Evolutionary conservation across 2,888 invertebrate species (phyloP).

Genomic region (Caprella mutica): DNA sequence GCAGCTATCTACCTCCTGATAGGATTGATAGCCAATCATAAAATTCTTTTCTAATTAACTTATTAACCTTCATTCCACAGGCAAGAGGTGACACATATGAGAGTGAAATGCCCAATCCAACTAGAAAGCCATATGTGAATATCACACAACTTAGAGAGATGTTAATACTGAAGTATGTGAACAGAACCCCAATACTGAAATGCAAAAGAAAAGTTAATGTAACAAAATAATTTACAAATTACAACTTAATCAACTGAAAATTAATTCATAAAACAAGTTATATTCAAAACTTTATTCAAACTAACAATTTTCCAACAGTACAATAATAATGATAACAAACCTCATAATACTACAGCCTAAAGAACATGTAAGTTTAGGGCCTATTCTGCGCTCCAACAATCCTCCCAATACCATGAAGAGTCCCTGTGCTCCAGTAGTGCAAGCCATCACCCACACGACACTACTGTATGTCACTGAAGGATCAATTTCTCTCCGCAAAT

Average conservation of each 20-base stretch:
- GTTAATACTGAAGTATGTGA: conserved; percentile 38
- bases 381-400: conserved; percentile 37
- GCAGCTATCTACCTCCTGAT: too few species aligned
- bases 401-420: conserved; percentile 39
- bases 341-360: conserved; percentile 38
- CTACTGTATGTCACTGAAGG: conserved; percentile 26
- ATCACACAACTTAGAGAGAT: conserved; percentile 35
- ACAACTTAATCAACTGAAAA: too few species aligned
- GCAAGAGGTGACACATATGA: conserved; percentile 39
- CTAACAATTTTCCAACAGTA: not conserved
- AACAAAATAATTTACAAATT: too few species aligned
- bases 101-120: conserved; percentile 38
- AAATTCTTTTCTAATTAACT: too few species aligned
- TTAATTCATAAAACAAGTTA: too few species aligned
- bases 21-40: too few species aligned
- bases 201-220: not conserved
- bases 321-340: conserved; percentile 31
- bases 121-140: conserved; percentile 38
- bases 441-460: conserved; percentile 32
- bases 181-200: conserved; percentile 37
- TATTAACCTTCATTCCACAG: conserved; percentile 39
- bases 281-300: too few species aligned
- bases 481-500: conserved; percentile 32
- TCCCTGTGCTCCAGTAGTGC: conserved; percentile 36
- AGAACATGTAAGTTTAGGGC: conserved; percentile 37